Evolutionary conservation across 2,797 vertebrate species (phyloP), one percentile per base, ranked within the genome.

Genomic region (Falco peregrinus): DNA sequence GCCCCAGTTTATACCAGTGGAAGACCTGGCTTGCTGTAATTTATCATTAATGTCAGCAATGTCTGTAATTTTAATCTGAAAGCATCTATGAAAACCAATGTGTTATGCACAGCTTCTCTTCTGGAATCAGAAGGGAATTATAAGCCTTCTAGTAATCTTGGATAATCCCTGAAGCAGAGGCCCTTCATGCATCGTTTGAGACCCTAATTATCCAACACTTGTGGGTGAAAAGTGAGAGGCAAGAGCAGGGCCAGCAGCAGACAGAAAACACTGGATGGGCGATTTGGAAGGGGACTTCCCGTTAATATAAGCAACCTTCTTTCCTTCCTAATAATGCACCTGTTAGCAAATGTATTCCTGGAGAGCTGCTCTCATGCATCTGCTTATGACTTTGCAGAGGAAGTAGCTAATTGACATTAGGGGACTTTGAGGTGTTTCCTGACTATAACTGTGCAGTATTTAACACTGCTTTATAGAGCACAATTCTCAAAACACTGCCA

Each of bases 351-450:
- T 76, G 59, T 73, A 82, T 78, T 96, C 84, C 47, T 95, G 77
- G 60, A 81, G 79, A 89, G 67, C 79, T 73, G 85, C 73, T 92
- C 87, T 86, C 3, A 1, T 65, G 79, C 69, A 56, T 96, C 93
- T 92, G 90, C 90, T 93, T 70, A 67, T 0, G 7, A 80, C 90
- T 91, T 96, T 75, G 65, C 82, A 96, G 91, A 96, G 93, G 93
- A 97, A 97, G 87, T 68, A 88, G 93, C 89, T 95, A 96, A 96
- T 94, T 94, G 96, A 90, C 94, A 95, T 89, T 91, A 76, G 93
- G 96, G 93, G 94, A 95, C 79, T 95, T 78, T 16, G 89, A 96
- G 95, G 92, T 96, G 96, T 95, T 96, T 96, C 93, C 91, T 95
- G 91, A 81, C 73, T 84, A 8, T 81, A 96, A 83, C 93, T 50